A percentile compares a stretch with the other conserved stretches of the same genome.
phyloP scores from a whole-genome alignment of 2,113 vertebrate species.

The Campylomormyrus numenius region DNA sequence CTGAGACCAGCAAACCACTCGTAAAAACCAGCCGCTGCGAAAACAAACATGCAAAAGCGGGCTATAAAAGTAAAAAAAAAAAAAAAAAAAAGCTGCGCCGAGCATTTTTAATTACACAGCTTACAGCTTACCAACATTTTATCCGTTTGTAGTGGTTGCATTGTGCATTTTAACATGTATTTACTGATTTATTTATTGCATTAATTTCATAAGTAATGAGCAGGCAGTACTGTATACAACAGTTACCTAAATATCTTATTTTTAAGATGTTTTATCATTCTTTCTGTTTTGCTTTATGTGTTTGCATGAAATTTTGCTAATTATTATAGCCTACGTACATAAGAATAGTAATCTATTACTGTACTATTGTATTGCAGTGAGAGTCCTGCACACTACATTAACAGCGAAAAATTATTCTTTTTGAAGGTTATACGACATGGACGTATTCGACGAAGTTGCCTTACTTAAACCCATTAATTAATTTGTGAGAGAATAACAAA shows the following conservation, averaged over 20 bases:
- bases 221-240: not conserved
- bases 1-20: not conserved
- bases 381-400: not conserved
- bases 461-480: not conserved
- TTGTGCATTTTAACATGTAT: not conserved
- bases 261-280: not conserved
- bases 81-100: not conserved
- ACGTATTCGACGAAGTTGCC: not conserved
- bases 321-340: not conserved
- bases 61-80: not conserved
- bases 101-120: not conserved
- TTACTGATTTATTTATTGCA: not conserved
- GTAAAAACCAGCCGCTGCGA: not conserved
- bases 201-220: not conserved
- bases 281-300: not conserved
- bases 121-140: not conserved
- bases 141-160: not conserved
- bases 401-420: not conserved
- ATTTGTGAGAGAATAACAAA: not conserved
- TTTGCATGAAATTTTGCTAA: not conserved
- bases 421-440: not conserved
- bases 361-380: not conserved
- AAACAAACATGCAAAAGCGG: not conserved
- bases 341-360: not conserved
- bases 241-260: not conserved